Conservation (phyloP, 2,113 vertebrate species). For the Malurus melanocephalus region DNA sequence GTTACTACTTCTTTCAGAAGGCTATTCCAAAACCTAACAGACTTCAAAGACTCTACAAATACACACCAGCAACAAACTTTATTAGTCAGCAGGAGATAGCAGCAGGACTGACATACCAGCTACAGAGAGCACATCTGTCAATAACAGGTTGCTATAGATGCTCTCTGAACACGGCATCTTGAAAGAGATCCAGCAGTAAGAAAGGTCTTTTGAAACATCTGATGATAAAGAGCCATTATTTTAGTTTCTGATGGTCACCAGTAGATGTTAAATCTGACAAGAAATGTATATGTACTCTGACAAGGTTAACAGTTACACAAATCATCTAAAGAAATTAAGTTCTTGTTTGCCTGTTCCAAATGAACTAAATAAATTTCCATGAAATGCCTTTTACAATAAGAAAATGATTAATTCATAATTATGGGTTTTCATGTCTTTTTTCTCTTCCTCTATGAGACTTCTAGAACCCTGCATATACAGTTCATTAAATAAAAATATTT, state of each 20-base stretch:
- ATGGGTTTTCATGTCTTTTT: neutral
- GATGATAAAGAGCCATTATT: neutral
- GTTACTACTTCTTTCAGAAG: neutral
- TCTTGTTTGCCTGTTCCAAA: neutral
- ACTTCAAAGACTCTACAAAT: slow-evolving; percentile 41
- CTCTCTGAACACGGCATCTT: slow-evolving; percentile 1
- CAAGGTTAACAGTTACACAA: neutral
- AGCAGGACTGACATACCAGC: slow-evolving; percentile 39
- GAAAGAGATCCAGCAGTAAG: neutral
- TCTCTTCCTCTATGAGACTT: neutral
- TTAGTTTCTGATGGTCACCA: neutral
- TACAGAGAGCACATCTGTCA: slow-evolving; percentile 45
- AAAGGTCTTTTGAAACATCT: slow-evolving; percentile 5
- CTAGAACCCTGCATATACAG: neutral
- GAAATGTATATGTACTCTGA: neutral
- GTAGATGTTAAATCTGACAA: neutral
- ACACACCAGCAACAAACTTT: slow-evolving; percentile 24
- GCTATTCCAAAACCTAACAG: neutral
- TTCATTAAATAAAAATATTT: neutral
- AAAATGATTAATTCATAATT: neutral
- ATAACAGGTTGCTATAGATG: neutral
- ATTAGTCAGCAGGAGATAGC: slow-evolving; percentile 42
- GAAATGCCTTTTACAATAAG: neutral
- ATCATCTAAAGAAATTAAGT: neutral
- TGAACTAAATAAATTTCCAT: neutral